A percentile compares a stretch with the other conserved stretches of the same genome.
Conservation (phyloP, 2,888 invertebrate species). For the Stomorhina lunata region DNA sequence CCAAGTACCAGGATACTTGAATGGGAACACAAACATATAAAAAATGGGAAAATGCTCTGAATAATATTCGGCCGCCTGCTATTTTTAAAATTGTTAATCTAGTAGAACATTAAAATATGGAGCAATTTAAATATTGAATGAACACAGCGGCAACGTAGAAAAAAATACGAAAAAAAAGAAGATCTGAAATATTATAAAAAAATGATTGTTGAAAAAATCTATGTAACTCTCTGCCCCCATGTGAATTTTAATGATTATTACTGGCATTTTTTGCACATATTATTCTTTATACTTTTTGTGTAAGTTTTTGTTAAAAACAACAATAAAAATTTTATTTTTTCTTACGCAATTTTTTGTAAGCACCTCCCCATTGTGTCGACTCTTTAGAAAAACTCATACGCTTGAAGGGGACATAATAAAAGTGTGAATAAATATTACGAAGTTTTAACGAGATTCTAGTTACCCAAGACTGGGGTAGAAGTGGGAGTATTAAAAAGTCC, state of each 20-base stretch:
- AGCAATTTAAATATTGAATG: conserved; percentile 27
- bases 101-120: conserved; percentile 25
- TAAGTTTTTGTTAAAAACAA: background rate
- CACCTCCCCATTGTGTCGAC: background rate
- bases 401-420: too few relatives aligned
- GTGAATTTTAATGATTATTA: conserved; percentile 27
- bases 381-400: too few relatives aligned
- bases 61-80: conserved; percentile 21
- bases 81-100: conserved; percentile 25
- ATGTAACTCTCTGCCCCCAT: background rate
- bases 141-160: background rate
- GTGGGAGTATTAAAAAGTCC: background rate
- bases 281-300: background rate
- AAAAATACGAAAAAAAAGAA: background rate
- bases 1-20: background rate
- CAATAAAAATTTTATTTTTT: background rate
- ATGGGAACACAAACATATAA: background rate
- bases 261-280: background rate
- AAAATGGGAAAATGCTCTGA: background rate
- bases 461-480: too few relatives aligned
- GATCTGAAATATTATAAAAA: background rate
- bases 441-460: conserved; percentile 14
- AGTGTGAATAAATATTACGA: conserved; percentile 1
- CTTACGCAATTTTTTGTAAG: background rate
- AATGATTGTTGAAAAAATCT: background rate